Evolutionary conservation across 1,140 invertebrate genomes (phyloP), one percentile per base, ranked within the genome.

Genomic region (Andricus grossulariae): DNA sequence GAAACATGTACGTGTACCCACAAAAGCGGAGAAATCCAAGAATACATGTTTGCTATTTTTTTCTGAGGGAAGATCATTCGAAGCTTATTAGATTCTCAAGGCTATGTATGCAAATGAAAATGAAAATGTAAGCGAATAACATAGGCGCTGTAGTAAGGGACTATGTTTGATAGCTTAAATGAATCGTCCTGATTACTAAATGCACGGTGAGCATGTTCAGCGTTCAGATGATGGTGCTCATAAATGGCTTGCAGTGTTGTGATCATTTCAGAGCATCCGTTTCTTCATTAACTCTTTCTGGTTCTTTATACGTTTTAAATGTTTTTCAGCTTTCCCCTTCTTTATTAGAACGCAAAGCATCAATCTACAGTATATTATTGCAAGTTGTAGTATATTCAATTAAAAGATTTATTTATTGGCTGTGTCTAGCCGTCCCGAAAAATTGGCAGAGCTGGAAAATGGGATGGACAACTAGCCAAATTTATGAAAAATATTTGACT

Each of bases 211-310:
- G 45, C 60, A 66, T 66, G 60, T 66, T 66, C 25, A 45, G 60
- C 21, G 60, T 16, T 66, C 12, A 25, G 60, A 66, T n/a, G 25
- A 66, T 66, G 25, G 60, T 66, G 60, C 60, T 66, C 60, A 66
- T 66, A 66, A 66, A 66, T 39, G 60, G 45, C 25, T 66, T 39
- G 25, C 60, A 16, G 15, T 39, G 25, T 25, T 32, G 32, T 39
- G 60, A 66, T 66, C 60, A 45, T 66, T 66, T 66, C 32, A 66
- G 60, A 66, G 60, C 25, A 66, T 66, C 60, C 60, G 60, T 66
- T 66, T 39, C 60, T 66, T 66, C 60, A 66, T 66, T 66, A 66
- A 39, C 25, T 5, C 15, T 32, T 32, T 16, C 60, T 16, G 19
- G 21, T 13, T 66, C 4, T 16, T 66, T 66, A 16, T 18, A 25